Conservation (phyloP, 2,797 vertebrate genomes). For the Etheostoma nigrum region DNA sequence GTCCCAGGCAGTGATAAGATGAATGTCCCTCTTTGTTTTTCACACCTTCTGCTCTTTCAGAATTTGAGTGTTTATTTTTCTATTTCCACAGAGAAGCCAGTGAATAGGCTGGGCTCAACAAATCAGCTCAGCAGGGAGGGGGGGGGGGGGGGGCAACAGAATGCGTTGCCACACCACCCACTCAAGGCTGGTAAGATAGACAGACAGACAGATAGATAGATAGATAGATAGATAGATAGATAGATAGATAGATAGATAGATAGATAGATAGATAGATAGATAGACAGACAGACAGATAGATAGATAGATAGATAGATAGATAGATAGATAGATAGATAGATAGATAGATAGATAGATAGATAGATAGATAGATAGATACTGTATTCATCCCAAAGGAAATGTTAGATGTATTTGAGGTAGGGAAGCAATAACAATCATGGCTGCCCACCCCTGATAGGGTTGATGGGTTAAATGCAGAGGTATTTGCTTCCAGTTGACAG, state of each 20-base stretch:
- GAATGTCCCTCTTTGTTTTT: slow-evolving; percentile 51
- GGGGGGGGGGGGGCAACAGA: slow-evolving; percentile 58
- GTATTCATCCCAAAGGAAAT: too few relatives aligned
- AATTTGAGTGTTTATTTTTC: slow-evolving; percentile 60
- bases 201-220: too few relatives aligned
- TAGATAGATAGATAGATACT: too few relatives aligned
- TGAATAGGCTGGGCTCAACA: slow-evolving; percentile 64
- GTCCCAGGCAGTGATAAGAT: slow-evolving; percentile 38
- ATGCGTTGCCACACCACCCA: slow-evolving; percentile 81
- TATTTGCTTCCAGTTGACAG: slow-evolving; percentile 19
- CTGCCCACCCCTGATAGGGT: too few relatives aligned
- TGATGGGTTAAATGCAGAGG: too few relatives aligned
- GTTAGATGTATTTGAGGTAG: slow-evolving; percentile 55
- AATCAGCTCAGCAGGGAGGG: slow-evolving; percentile 71
- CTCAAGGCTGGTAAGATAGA: slow-evolving; percentile 79
- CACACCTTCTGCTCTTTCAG: slow-evolving; percentile 69
- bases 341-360: too few relatives aligned
- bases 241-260: too few relatives aligned
- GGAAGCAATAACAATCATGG: slow-evolving; percentile 64
- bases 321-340: too few relatives aligned
- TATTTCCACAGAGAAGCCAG: slow-evolving; percentile 47
- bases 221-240: too few relatives aligned
- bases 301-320: too few relatives aligned
- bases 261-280: not conserved
- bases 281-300: too few relatives aligned